A percentile compares a stretch with the other conserved stretches of the same genome.
Conservation (phyloP, 2,113 vertebrate species). For the Noturus placidus region DNA sequence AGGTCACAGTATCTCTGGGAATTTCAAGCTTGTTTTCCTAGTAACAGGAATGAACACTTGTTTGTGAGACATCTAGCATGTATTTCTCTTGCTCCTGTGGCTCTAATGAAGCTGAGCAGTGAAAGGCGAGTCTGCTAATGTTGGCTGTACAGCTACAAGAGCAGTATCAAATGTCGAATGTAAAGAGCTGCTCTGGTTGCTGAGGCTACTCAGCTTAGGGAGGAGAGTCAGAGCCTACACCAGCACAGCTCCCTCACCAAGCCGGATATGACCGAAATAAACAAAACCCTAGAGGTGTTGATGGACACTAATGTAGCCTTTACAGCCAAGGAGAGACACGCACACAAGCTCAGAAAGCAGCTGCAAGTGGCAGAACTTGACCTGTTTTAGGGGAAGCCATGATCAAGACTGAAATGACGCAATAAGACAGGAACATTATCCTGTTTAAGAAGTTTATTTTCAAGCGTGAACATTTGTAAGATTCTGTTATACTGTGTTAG, state of each 20-base stretch:
- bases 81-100: background rate
- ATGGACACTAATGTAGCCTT: conserved; percentile 63
- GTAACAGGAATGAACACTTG: conserved; percentile 33
- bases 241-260: conserved; percentile 42
- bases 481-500: background rate
- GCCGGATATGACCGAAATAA: conserved; percentile 57
- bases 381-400: background rate
- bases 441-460: background rate
- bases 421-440: background rate
- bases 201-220: conserved; percentile 49
- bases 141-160: conserved; percentile 44
- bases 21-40: conserved; percentile 22
- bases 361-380: conserved; percentile 22
- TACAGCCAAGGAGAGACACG: conserved; percentile 58
- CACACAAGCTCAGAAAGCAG: conserved; percentile 60
- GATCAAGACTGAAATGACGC: background rate
- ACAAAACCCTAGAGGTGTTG: conserved; percentile 54
- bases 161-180: conserved; percentile 46
- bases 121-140: conserved; percentile 51
- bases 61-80: conserved; percentile 13
- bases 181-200: conserved; percentile 30
- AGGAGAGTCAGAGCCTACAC: conserved; percentile 50
- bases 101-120: background rate
- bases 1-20: conserved; percentile 41
- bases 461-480: background rate